These are phyloP conservation scores for Bombus difficillimus DNA, from an alignment of 1,140 invertebrate genomes.

Conservation along the genomic window DNA sequence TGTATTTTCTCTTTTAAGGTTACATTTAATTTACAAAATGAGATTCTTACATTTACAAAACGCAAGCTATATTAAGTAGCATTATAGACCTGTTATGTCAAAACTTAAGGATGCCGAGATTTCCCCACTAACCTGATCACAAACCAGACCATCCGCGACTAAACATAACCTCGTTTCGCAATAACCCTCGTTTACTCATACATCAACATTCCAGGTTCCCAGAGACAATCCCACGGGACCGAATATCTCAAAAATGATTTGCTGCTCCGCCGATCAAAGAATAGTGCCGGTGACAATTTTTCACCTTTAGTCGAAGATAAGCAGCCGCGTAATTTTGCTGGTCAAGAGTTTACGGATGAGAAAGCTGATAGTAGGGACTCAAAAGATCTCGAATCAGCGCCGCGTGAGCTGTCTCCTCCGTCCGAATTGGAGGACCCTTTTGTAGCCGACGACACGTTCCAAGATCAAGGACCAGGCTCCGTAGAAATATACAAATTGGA, in stretches of 20 bases:
- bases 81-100: too few relatives aligned
- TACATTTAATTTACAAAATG: too few relatives aligned
- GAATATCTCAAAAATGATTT: slow-evolving; percentile 4
- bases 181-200: background rate
- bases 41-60: too few relatives aligned
- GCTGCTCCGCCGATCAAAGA: background rate
- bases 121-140: background rate
- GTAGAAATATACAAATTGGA: slow-evolving; percentile 73
- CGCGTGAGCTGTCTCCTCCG: slow-evolving; percentile 30
- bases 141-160: background rate
- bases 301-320: slow-evolving; percentile 23
- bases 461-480: slow-evolving; percentile 70
- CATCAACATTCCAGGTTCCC: slow-evolving; percentile 43
- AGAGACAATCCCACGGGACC: background rate
- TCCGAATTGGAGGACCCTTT: slow-evolving; percentile 56
- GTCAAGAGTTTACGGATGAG: slow-evolving; percentile 27
- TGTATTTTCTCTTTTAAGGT: too few relatives aligned
- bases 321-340: background rate
- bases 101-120: background rate
- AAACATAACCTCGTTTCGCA: background rate
- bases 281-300: slow-evolving; percentile 5
- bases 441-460: slow-evolving; percentile 64
- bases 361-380: slow-evolving; percentile 22
- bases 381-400: slow-evolving; percentile 33
- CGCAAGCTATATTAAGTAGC: too few relatives aligned